Evolutionary conservation across 2,888 invertebrate genomes (phyloP).

Genomic region (Neoascia interrupta): DNA sequence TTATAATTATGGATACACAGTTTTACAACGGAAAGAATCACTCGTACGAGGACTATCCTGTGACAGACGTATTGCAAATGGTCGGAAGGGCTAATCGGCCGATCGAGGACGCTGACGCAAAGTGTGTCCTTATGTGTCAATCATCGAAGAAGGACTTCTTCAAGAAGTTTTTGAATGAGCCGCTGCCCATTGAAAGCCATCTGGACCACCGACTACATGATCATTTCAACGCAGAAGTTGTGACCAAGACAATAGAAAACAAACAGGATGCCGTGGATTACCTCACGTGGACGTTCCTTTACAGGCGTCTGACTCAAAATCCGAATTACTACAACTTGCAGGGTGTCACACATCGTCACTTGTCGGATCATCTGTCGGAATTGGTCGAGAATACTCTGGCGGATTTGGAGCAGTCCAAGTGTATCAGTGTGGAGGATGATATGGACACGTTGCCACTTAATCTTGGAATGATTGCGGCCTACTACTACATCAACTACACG

Average conservation of each 20-base stretch:
- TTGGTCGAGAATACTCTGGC: slow-evolving; percentile 96
- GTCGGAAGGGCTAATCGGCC: slow-evolving; percentile 97
- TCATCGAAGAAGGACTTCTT: slow-evolving; percentile 99
- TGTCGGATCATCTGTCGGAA: slow-evolving; percentile 99
- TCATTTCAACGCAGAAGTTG: slow-evolving; percentile 99
- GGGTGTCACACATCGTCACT: slow-evolving; percentile 96
- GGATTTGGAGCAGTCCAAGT: slow-evolving; percentile 97
- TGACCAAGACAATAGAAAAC: slow-evolving; percentile 99
- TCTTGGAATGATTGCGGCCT: slow-evolving; percentile 99
- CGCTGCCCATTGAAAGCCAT: slow-evolving; percentile 98
- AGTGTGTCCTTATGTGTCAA: slow-evolving; percentile 98
- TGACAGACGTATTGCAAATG: slow-evolving; percentile 99
- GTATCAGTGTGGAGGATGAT: slow-evolving; percentile 98
- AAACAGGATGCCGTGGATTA: slow-evolving; percentile 99
- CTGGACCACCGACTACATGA: slow-evolving; percentile 98
- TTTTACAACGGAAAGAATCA: slow-evolving; percentile 91
- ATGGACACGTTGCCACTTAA: slow-evolving; percentile 98
- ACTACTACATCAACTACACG: slow-evolving; percentile 99
- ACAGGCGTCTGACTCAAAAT: slow-evolving; percentile 97
- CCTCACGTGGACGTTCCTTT: slow-evolving; percentile 99
- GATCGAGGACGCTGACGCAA: slow-evolving; percentile 93
- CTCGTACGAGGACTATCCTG: slow-evolving; percentile 98
- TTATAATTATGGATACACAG: slow-evolving; percentile 98
- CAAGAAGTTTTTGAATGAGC: slow-evolving; percentile 98
- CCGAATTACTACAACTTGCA: slow-evolving; percentile 99